Conservation (phyloP, 1,140 invertebrate genomes). For the Bombus picipes region DNA sequence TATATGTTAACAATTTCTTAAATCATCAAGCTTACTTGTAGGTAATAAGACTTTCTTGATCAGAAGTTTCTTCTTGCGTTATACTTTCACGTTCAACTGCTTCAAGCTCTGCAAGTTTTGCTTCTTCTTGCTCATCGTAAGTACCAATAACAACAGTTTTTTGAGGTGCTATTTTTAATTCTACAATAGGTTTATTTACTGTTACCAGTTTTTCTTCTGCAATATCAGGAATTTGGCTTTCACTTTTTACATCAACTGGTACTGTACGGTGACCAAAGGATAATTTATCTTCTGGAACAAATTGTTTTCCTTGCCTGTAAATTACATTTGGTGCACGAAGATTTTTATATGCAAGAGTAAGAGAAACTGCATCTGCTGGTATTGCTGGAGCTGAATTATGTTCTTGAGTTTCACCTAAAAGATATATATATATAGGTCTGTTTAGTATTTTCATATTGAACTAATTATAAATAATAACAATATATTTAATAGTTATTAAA, state of each 20-base stretch:
- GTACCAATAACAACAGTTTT: slow-evolving; percentile 18
- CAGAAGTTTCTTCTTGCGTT: slow-evolving; percentile 33
- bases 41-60: slow-evolving; percentile 35
- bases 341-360: slow-evolving; percentile 77
- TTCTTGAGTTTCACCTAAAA: slow-evolving; percentile 25
- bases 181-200: slow-evolving; percentile 79
- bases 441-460: background rate
- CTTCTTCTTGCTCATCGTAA: slow-evolving; percentile 55
- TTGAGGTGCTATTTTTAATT: slow-evolving; percentile 68
- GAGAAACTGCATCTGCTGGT: slow-evolving; percentile 81
- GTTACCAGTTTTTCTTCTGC: slow-evolving; percentile 80
- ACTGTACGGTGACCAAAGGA: slow-evolving; percentile 77
- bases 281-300: slow-evolving; percentile 79
- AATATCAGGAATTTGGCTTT: slow-evolving; percentile 70
- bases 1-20: background rate
- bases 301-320: slow-evolving; percentile 62
- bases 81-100: slow-evolving; percentile 64
- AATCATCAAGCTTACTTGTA: slow-evolving; percentile 49
- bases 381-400: slow-evolving; percentile 54
- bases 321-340: slow-evolving; percentile 46
- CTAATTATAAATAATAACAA: background rate
- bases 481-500: slow-evolving; percentile 3
- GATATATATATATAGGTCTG: background rate
- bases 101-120: slow-evolving; percentile 66
- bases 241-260: slow-evolving; percentile 71